Evolutionary conservation across 2,113 vertebrate species (phyloP).

Genomic region (Hemicordylus capensis): DNA sequence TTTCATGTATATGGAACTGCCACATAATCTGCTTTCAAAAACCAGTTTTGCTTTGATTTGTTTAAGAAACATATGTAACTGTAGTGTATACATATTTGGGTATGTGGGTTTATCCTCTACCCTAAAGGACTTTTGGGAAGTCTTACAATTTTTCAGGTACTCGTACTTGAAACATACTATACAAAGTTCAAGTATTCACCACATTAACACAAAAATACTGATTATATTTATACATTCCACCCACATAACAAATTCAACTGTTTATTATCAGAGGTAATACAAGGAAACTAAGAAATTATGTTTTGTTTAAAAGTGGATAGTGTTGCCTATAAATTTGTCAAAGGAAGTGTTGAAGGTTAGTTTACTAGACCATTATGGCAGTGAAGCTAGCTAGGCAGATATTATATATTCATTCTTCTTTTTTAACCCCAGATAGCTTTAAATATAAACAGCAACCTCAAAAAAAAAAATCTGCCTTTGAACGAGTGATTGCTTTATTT

Average conservation of each 20-base stretch:
- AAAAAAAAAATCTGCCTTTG: background rate
- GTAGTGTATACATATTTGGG: background rate
- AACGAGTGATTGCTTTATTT: background rate
- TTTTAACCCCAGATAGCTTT: background rate
- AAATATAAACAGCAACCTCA: background rate
- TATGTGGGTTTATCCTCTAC: background rate
- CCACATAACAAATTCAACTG: slow-evolving; percentile 38
- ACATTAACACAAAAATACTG: background rate
- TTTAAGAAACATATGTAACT: background rate
- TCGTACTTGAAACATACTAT: background rate
- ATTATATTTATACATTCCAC: slow-evolving; percentile 25
- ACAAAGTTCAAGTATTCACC: slow-evolving; percentile 11
- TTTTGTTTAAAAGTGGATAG: slow-evolving; percentile 57
- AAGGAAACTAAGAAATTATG: slow-evolving; percentile 51
- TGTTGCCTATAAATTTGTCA: slow-evolving; percentile 46
- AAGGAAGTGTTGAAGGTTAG: slow-evolving; percentile 27
- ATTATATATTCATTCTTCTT: background rate
- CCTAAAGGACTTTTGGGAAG: background rate
- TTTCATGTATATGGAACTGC: background rate
- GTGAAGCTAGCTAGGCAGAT: slow-evolving; percentile 8
- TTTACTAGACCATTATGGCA: slow-evolving; percentile 22
- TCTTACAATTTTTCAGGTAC: background rate
- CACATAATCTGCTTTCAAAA: background rate
- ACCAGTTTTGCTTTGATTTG: background rate
- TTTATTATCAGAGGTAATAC: slow-evolving; percentile 58